Evolutionary conservation across 2,888 invertebrate genomes (phyloP).

Genomic region (Anoncus sp.): DNA sequence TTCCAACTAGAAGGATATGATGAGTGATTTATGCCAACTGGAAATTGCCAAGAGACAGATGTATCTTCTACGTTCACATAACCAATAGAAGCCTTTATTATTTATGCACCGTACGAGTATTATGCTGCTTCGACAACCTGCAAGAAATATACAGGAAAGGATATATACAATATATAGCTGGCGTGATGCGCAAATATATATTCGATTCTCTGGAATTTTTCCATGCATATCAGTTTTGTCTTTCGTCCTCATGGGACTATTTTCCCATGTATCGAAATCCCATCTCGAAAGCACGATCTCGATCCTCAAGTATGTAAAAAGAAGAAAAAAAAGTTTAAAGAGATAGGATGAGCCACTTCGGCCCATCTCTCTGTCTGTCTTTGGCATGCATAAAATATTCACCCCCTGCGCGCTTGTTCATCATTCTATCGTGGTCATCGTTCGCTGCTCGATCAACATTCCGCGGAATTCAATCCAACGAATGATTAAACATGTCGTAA

Average conservation of each 20-base stretch:
- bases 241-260: not conserved
- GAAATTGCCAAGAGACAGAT: not conserved
- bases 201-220: not conserved
- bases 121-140: too few relatives aligned
- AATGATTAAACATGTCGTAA: constrained; percentile 79
- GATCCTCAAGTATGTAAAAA: too few relatives aligned
- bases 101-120: constrained; percentile 32
- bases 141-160: too few relatives aligned
- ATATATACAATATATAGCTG: too few relatives aligned
- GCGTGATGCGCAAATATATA: too few relatives aligned
- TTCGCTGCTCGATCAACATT: constrained; percentile 26
- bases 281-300: too few relatives aligned
- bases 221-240: not conserved
- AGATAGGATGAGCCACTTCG: constrained; percentile 1
- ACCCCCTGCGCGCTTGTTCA: too few relatives aligned
- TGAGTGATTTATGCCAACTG: constrained; percentile 45
- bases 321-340: too few relatives aligned
- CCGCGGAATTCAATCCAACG: constrained; percentile 76
- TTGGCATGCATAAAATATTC: constrained; percentile 75
- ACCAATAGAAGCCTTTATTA: constrained; percentile 21
- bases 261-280: not conserved
- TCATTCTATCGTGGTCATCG: too few relatives aligned
- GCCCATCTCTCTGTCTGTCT: not conserved
- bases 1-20: constrained; percentile 14
- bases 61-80: constrained; percentile 6